Evolutionary conservation across 2,888 invertebrate genomes (phyloP).

Genomic region (Sceliomorpha sp.): DNA sequence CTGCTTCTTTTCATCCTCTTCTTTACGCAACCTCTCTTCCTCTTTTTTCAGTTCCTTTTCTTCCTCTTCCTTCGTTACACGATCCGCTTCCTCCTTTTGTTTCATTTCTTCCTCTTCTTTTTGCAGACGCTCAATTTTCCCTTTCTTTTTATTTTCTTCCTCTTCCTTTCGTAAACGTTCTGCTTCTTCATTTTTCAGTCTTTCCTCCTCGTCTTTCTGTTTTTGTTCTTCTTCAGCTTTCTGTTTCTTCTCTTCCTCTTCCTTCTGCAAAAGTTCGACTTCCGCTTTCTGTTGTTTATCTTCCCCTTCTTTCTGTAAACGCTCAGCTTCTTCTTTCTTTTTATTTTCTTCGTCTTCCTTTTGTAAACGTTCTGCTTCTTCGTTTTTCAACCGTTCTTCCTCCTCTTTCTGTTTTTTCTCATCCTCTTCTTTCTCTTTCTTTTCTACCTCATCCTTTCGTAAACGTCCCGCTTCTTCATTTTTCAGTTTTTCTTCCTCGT

Average conservation of each 20-base stretch:
- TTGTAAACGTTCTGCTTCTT: slow-evolving; percentile 42
- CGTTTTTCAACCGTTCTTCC: slow-evolving; percentile 41
- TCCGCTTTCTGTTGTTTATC: slow-evolving; percentile 59
- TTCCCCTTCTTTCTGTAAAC: slow-evolving; percentile 49
- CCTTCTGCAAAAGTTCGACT: slow-evolving; percentile 28
- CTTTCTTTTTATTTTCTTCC: slow-evolving; percentile 37
- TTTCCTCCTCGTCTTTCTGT: slow-evolving; percentile 48
- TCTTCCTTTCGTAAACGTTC: slow-evolving; percentile 54
- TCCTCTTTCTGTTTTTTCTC: too few species aligned
- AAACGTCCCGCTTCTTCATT: slow-evolving; percentile 44
- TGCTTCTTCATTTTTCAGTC: slow-evolving; percentile 48
- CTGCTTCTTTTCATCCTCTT: slow-evolving; percentile 53
- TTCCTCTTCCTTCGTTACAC: slow-evolving; percentile 39
- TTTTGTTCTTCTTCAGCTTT: slow-evolving; percentile 56
- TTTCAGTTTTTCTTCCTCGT: slow-evolving; percentile 44
- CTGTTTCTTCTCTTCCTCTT: slow-evolving; percentile 40
- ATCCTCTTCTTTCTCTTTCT: too few species aligned
- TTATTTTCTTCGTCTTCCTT: slow-evolving; percentile 35
- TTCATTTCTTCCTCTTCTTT: slow-evolving; percentile 43
- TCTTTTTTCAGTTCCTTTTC: slow-evolving; percentile 48
- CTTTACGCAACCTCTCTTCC: slow-evolving; percentile 35
- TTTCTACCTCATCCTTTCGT: too few species aligned
- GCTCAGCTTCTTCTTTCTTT: slow-evolving; percentile 54
- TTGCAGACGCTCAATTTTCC: slow-evolving; percentile 34
- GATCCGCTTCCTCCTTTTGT: slow-evolving; percentile 35